phyloP scores from a whole-genome alignment of 2,797 vertebrate genomes.

The Poecilia picta region DNA sequence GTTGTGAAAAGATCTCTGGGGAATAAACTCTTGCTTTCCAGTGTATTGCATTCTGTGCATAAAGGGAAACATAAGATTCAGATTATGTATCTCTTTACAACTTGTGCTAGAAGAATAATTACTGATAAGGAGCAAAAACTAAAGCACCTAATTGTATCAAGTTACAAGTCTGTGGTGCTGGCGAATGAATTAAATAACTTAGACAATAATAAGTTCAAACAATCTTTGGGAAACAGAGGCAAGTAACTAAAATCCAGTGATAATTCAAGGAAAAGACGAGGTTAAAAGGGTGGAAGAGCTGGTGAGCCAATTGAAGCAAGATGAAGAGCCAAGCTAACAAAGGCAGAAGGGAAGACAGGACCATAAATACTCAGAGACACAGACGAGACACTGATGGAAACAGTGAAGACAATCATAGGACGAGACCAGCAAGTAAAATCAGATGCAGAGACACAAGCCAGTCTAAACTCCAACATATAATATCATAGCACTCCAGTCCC shows the following conservation, averaged over 20 bases:
- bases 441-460: not conserved
- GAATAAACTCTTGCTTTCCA: not conserved
- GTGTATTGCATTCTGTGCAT: not conserved
- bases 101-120: not conserved
- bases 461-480: not conserved
- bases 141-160: not conserved
- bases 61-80: not conserved
- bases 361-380: constrained; percentile 6
- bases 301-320: not conserved
- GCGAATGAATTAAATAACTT: not conserved
- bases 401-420: not conserved
- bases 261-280: constrained; percentile 1
- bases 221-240: not conserved
- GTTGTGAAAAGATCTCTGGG: not conserved
- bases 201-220: not conserved
- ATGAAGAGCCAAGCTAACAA: not conserved
- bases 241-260: not conserved
- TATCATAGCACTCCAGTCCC: not conserved
- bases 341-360: constrained; percentile 5
- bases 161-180: not conserved
- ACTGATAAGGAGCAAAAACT: not conserved
- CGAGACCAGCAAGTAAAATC: constrained; percentile 4
- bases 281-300: not conserved
- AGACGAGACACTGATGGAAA: not conserved
- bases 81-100: not conserved